Percentiles rank a stretch among this genome's conserved stretches.
phyloP scores from a whole-genome alignment of 2,113 vertebrate species.

The Pseudorhombus dupliciocellatus region DNA sequence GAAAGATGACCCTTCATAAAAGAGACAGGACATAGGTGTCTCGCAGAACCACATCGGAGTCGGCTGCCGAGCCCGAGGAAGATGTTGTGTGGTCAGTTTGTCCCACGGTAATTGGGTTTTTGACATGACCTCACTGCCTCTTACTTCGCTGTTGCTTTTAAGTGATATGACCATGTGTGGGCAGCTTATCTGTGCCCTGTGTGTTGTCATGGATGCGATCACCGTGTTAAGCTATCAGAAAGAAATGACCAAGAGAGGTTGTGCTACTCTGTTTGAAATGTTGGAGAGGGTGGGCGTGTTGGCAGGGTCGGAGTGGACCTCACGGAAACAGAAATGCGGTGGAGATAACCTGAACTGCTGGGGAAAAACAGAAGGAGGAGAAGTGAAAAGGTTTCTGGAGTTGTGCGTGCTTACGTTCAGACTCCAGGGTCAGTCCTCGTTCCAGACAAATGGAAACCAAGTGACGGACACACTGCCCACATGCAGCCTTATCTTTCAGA shows the following conservation, averaged over 20 bases:
- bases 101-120: constrained; percentile 70
- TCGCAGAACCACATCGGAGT: constrained; percentile 35
- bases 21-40: constrained; percentile 44
- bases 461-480: constrained; percentile 45
- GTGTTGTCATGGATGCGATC: constrained; percentile 54
- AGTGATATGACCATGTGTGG: constrained; percentile 74
- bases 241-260: constrained; percentile 67
- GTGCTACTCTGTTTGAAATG: constrained; percentile 50
- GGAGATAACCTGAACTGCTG: constrained; percentile 44
- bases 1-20: constrained; percentile 50
- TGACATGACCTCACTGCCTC: constrained; percentile 71
- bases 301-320: constrained; percentile 55
- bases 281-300: constrained; percentile 64
- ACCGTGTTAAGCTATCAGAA: constrained; percentile 61
- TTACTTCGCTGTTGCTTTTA: constrained; percentile 63
- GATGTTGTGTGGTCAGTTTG: constrained; percentile 45
- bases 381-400: constrained; percentile 49
- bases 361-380: constrained; percentile 28
- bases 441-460: constrained; percentile 47
- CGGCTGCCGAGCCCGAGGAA: constrained; percentile 26
- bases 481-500: constrained; percentile 51
- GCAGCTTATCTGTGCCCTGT: constrained; percentile 46
- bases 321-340: constrained; percentile 56
- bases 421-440: constrained; percentile 40
- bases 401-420: constrained; percentile 40